phyloP scores from a whole-genome alignment of 2,797 vertebrate genomes.

The Spinibarbus caldwelli region DNA sequence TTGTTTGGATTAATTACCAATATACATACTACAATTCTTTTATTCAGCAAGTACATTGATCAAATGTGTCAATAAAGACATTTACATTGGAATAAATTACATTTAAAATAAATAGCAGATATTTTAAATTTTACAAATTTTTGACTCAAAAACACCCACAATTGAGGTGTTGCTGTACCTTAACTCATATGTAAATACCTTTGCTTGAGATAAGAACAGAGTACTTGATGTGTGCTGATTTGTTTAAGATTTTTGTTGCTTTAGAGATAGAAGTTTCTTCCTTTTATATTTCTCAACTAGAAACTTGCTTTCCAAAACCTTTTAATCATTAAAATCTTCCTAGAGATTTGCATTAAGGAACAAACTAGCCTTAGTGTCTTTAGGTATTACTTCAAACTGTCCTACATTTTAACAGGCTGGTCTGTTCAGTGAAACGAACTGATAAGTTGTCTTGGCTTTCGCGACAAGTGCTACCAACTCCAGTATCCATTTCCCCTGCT shows the following conservation, averaged over 20 bases:
- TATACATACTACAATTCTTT: background rate
- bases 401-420: background rate
- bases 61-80: background rate
- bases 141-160: background rate
- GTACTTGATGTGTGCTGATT: background rate
- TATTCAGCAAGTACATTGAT: background rate
- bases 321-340: background rate
- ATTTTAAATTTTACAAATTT: background rate
- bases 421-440: background rate
- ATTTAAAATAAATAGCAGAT: background rate
- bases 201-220: background rate
- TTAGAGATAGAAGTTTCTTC: too few species aligned
- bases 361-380: background rate
- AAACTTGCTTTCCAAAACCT: background rate
- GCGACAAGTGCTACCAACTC: background rate
- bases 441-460: conserved; percentile 1
- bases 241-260: background rate
- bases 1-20: background rate
- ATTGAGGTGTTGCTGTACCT: background rate
- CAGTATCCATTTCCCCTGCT: background rate
- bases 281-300: too few species aligned
- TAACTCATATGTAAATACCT: background rate
- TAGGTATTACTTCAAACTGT: conserved; percentile 7
- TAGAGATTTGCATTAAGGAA: conserved; percentile 14
- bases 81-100: too few species aligned